Percentiles rank a stretch among this genome's conserved stretches.
Conservation (phyloP, 2,797 vertebrate genomes). For the Lacerta bilineata region DNA sequence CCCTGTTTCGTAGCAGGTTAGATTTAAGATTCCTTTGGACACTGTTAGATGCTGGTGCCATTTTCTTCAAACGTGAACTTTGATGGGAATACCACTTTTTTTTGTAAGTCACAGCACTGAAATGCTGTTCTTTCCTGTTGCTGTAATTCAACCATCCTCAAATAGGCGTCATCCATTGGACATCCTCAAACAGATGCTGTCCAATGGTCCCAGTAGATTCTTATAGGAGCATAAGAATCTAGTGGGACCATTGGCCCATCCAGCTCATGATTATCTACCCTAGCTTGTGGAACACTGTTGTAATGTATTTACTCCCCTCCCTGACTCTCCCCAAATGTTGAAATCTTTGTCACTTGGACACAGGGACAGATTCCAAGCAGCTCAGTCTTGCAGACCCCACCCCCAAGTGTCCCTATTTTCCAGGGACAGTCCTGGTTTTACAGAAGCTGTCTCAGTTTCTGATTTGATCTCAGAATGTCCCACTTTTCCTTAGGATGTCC, state of each 20-base stretch:
- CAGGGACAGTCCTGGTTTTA: too few species aligned
- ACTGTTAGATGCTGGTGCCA: neutral
- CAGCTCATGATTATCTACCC: neutral
- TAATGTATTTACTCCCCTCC: neutral
- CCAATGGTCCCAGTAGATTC: too few species aligned
- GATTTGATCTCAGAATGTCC: too few species aligned
- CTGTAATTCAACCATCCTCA: too few species aligned
- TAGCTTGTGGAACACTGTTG: too few species aligned
- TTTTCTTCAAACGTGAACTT: neutral
- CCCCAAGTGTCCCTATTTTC: too few species aligned
- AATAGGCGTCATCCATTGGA: neutral
- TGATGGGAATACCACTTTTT: neutral
- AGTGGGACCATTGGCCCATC: too few species aligned
- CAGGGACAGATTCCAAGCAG: neutral
- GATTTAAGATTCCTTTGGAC: constrained; percentile 8
- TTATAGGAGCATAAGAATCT: too few species aligned
- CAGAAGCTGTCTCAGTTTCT: too few species aligned
- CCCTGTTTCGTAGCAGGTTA: constrained; percentile 17
- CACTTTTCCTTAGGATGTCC: too few species aligned
- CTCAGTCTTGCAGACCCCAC: neutral
- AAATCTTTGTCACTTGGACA: neutral
- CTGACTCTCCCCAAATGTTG: neutral
- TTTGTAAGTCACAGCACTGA: neutral
- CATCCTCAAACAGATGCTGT: neutral
- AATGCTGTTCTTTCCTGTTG: neutral